A percentile compares a stretch with the other conserved stretches of the same genome.
phyloP scores from a whole-genome alignment of 1,140 invertebrate species.

The Bombus terrestris region DNA sequence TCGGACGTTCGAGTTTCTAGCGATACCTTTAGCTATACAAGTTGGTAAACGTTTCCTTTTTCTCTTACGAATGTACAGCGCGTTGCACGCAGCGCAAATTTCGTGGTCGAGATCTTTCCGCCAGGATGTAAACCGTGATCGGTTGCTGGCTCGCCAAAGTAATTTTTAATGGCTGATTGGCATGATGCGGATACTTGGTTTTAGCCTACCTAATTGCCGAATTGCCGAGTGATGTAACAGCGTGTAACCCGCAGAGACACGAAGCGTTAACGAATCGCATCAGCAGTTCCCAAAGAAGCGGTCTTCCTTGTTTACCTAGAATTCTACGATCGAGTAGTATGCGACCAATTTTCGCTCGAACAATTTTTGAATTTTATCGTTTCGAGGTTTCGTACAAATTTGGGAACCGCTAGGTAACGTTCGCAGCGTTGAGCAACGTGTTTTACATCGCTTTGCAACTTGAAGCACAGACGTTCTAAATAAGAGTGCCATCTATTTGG shows the following conservation, averaged over 20 bases:
- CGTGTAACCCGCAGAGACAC: neutral
- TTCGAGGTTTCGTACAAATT: neutral
- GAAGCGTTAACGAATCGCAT: conserved; percentile 15
- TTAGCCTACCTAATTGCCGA: conserved; percentile 33
- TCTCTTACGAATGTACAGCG: neutral
- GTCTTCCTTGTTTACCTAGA: neutral
- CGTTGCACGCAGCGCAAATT: neutral
- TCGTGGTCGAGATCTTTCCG: neutral
- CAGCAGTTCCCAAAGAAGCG: conserved; percentile 11
- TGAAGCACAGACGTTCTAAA: conserved; percentile 13
- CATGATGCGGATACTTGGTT: conserved; percentile 42
- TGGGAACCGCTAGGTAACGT: neutral
- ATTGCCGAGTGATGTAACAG: conserved; percentile 38
- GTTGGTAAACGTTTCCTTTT: no score
- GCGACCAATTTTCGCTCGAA: neutral
- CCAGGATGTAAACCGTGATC: conserved; percentile 2
- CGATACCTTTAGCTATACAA: no score
- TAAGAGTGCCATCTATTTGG: neutral
- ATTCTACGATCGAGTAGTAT: neutral
- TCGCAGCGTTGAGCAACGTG: neutral
- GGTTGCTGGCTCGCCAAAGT: conserved; percentile 15
- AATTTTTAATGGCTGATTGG: conserved; percentile 31
- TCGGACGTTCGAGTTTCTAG: no score
- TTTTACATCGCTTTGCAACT: conserved; percentile 29
- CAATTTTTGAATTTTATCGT: neutral